phyloP scores from a whole-genome alignment of 2,113 vertebrate species.

The Plotosus lineatus region DNA sequence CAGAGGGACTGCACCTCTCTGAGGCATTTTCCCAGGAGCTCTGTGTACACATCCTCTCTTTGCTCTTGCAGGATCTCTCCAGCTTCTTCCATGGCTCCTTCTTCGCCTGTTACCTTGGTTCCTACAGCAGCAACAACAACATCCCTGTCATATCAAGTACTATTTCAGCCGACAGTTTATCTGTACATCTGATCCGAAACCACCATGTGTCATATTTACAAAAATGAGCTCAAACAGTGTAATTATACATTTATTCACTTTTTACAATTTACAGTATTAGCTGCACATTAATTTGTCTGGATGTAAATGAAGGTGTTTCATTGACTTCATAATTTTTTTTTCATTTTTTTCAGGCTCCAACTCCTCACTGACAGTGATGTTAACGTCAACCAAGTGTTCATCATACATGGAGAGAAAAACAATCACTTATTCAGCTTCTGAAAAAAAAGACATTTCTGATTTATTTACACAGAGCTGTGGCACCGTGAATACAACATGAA shows the following conservation, averaged over 20 bases:
- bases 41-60: slow-evolving; percentile 63
- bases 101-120: slow-evolving; percentile 70
- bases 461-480: no score
- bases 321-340: no score
- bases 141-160: background rate
- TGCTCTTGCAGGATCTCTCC: slow-evolving; percentile 57
- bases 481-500: no score
- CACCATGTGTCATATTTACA: background rate
- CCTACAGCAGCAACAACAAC: slow-evolving; percentile 9
- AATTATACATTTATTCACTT: background rate
- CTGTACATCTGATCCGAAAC: background rate
- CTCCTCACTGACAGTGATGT: background rate
- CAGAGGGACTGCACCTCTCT: slow-evolving; percentile 69
- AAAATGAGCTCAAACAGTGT: background rate
- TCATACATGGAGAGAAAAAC: background rate
- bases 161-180: background rate
- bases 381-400: slow-evolving; percentile 20
- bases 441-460: no score
- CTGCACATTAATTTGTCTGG: background rate
- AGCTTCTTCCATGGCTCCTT: slow-evolving; percentile 65
- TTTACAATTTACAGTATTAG: background rate
- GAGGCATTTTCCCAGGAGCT: slow-evolving; percentile 70
- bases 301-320: background rate
- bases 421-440: no score
- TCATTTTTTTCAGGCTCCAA: slow-evolving; percentile 13